Evolutionary conservation across 2,113 vertebrate species (phyloP), one percentile per base, ranked within the genome.

Genomic region (Phaetusa simplex): DNA sequence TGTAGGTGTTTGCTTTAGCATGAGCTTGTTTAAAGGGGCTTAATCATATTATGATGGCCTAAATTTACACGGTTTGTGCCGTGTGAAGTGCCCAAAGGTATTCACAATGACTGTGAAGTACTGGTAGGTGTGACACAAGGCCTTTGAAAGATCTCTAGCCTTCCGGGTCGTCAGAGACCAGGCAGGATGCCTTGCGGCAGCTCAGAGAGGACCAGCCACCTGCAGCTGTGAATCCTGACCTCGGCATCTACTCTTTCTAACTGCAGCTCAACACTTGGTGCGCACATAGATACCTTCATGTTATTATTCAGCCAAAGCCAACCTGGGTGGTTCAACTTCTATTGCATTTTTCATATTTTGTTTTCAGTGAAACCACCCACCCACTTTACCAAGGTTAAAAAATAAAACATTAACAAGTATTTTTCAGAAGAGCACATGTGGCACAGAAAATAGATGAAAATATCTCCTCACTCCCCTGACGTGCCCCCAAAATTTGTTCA

Each of bases 1-100:
- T 0, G 10, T n/a, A 21, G 26, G n/a, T 1, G 0, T 53, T 85
- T 29, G 5, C 19, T 80, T 56, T 50, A 30, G 32, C 40, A 42
- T 40, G 14, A 66, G 11, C 50, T 53, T 6, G 3, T 20, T 55
- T 86, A 55, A 42, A 80, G 45, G 6, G 21, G 3, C 3, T 67
- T 62, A 17, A 56, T 43, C 16, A 8, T 50, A n/a, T 42, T 56
- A 29, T 8, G 26, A 36, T 16, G 36, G 61, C 59, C 55, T 69
- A 34, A 62, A 56, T 17, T 22, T 30, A 26, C 20, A 5, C 34
- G 59, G 6, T 11, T 61, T 42, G 8, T 38, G 42, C n/a, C 36
- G 18, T 14, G 26, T 49, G 40, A 67, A 13, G 16, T 32, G 21
- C 14, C 53, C 24, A 55, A 81, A 61, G 26, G 24, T 53, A 47